Evolutionary conservation across 92 coral and sea anemone species (phyloP), one percentile per base, ranked within the genome.

Genomic region (Epizoanthus stellaris): DNA sequence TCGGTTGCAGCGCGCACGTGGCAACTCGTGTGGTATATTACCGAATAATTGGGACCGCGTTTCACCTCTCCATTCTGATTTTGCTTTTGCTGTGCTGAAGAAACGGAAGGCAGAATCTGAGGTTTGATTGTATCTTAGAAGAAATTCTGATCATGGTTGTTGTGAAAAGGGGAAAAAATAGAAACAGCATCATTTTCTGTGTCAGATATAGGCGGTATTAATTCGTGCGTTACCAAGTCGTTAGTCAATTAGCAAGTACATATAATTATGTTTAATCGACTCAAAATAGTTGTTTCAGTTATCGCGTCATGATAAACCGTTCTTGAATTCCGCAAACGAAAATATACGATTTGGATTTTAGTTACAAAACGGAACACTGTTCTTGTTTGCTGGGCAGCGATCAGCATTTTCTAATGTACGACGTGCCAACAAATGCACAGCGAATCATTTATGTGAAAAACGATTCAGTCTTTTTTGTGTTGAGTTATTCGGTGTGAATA

Each of bases 341-440:
- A 77, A 20, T 75, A 8, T 76, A 60, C 82, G 61, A 53, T 20
- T 63, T 63, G 36, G 61, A 38, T 10, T 43, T 64, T 63, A 21
- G 11, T 6, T 43, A 58, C 64, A 57, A 79, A 19, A 59, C 14
- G 25, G 67, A 57, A 62, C 15, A 9, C 10, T 52, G 1, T 12
- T 52, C 56, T 2, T 76, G 54, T 76, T 16, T 59, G 2, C 52
- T 68, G 39, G 39, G 19, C 56, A 64, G 20, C 49, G 13, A 20
- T 63, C 70, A 42, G 21, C 47, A 3, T 75, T 43, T 61, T 60
- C 34, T 19, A 15, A n/a, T 79, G 64, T 23, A 59, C 15, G 45
- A 15, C 25, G 3, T 15, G 52, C 65, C 62, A 63, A 79, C 70
- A 63, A 79, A 79, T 57, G 72, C 83, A 49, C 83, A 79, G 70